Conservation (phyloP, 2,113 vertebrate species). For the Porphyrio hochstetteri region DNA sequence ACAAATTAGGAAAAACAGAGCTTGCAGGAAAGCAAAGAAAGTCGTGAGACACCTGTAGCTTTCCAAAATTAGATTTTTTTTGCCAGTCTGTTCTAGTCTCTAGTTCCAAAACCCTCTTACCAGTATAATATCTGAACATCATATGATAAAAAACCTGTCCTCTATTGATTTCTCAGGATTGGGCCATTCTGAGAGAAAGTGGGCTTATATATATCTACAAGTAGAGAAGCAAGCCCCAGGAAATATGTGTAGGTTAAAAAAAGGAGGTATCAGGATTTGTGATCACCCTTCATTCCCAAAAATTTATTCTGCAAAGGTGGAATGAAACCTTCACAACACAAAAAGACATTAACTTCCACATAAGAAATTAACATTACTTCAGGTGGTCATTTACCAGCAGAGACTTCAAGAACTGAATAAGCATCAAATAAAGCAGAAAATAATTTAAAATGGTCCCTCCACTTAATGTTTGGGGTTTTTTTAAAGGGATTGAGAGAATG, state of each 20-base stretch:
- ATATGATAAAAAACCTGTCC: not conserved
- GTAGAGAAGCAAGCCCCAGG: not conserved
- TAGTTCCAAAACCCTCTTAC: not conserved
- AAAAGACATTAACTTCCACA: not conserved
- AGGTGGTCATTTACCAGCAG: not conserved
- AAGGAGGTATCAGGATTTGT: not conserved
- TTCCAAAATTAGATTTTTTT: not conserved
- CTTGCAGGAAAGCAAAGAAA: not conserved
- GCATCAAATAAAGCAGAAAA: not conserved
- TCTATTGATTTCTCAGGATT: not conserved
- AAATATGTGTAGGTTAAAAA: not conserved
- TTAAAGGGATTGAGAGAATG: not conserved
- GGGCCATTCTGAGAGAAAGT: not conserved
- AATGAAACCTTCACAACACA: not conserved
- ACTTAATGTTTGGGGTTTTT: not conserved
- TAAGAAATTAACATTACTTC: not conserved
- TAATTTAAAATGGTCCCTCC: not conserved
- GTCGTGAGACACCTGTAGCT: not conserved
- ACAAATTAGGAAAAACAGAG: not conserved
- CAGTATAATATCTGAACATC: not conserved
- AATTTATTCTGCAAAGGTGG: not conserved
- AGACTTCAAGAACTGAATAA: not conserved
- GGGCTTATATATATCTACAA: not conserved
- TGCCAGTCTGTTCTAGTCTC: not conserved
- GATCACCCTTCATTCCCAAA: not conserved